Evolutionary conservation across 2,113 vertebrate genomes (phyloP).

Genomic region (Anhinga rufa): DNA sequence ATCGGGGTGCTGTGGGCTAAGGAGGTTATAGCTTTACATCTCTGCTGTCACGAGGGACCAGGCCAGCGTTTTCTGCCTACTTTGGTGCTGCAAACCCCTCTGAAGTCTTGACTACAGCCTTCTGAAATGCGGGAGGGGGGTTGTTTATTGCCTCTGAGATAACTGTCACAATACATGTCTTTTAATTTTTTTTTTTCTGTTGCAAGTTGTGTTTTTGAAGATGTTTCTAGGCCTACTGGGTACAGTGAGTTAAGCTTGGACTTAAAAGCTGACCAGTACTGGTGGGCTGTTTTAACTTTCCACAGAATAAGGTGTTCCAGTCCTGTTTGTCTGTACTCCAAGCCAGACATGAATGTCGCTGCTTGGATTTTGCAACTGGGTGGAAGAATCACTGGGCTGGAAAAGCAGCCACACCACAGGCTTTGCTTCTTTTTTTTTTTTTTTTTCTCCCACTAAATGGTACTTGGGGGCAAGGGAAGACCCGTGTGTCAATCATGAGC

Average conservation of each 20-base stretch:
- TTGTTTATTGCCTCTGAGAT: not conserved
- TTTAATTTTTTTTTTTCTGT: not conserved
- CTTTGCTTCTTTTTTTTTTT: not conserved
- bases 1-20: not conserved
- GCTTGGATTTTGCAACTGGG: not conserved
- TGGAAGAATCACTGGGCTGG: not conserved
- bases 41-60: constrained; percentile 17
- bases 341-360: not conserved
- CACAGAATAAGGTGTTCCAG: not conserved
- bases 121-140: not conserved
- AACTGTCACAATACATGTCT: not conserved
- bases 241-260: not conserved
- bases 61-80: not conserved
- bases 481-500: constrained; percentile 4
- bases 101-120: not conserved
- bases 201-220: not conserved
- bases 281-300: not conserved
- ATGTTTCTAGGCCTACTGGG: not conserved
- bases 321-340: not conserved
- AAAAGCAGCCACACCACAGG: not conserved
- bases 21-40: not conserved
- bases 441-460: constrained; percentile 55
- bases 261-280: not conserved
- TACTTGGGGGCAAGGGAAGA: constrained; percentile 59
- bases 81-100: constrained; percentile 51